phyloP scores from a whole-genome alignment of 2,797 vertebrate genomes.

The Chromis chromis region DNA sequence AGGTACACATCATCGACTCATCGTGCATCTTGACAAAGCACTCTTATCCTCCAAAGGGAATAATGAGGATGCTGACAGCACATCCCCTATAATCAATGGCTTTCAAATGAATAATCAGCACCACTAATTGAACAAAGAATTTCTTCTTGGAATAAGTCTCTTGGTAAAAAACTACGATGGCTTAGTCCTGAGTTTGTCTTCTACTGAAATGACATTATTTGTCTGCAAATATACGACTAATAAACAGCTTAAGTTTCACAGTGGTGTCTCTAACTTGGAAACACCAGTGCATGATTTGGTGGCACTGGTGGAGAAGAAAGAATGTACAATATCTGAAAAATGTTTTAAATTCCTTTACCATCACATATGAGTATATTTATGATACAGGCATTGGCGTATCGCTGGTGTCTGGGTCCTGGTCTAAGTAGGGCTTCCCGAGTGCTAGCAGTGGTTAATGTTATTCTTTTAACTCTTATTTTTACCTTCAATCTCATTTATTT shows the following conservation, averaged over 20 bases:
- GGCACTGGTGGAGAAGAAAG: not conserved
- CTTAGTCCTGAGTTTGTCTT: conserved; percentile 25
- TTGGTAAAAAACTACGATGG: conserved; percentile 35
- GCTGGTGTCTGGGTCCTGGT: no score
- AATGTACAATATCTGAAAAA: not conserved
- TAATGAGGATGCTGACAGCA: conserved; percentile 90
- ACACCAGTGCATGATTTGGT: not conserved
- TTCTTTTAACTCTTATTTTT: no score
- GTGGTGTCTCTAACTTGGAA: not conserved
- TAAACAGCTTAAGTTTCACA: not conserved
- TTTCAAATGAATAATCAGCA: conserved; percentile 80
- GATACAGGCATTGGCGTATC: no score
- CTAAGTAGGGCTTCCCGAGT: no score
- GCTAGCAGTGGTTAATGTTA: no score
- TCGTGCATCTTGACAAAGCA: conserved; percentile 82
- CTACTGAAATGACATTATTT: conserved; percentile 5
- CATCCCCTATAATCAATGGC: conserved; percentile 78
- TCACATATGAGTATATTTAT: not conserved
- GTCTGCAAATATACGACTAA: conserved; percentile 11
- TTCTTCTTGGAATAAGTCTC: conserved; percentile 56
- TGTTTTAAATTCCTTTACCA: not conserved
- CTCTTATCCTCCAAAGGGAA: conserved; percentile 85
- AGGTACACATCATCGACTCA: conserved; percentile 84
- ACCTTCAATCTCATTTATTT: no score
- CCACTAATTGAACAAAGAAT: conserved; percentile 80